Base-by-base conservation (phyloP, 2,113 vertebrate genomes). In the Tragelaphus imberbis region DNA sequence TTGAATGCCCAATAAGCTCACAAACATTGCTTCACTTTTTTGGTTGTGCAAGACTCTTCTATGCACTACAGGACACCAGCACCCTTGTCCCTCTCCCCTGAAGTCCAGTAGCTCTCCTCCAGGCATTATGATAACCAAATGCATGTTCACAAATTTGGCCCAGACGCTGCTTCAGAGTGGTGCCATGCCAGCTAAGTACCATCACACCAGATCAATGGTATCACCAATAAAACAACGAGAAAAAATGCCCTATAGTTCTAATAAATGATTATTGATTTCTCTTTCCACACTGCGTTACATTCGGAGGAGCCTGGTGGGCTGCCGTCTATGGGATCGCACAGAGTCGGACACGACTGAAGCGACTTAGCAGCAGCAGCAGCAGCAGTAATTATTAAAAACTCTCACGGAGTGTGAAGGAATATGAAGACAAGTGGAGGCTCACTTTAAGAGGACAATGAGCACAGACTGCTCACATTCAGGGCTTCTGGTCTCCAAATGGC, bases 361-460 rank as follows among this genome's bases (percentile, higher is more conserved):
- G 44, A 44, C 44, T 44, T 44, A 44, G 44, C 44, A 44, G 44
- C 44, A 44, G 44, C 44, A 44, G 44, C 44, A 44, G 5, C 44
- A 44, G 44, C 44, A 44, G 1, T 44, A 13, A n/a, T 0, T 44
- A 25, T 16, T 47, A 19, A 71, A 49, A 75, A n/a, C 33, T 44
- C 8, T 19, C 5, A 51, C 28, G 51, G 44, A 40, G 2, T 11
- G 5, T 3, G 51, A 17, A 36, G 30, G 47, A 12, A 4, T 44
- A 77, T 2, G 15, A 13, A 68, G 85, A 77, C 12, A 15, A 55
- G 11, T 0, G 36, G 5, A 14, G 27, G 2, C 21, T 6, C 3
- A 2, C 7, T 25, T 16, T 12, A 33, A 7, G 28, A 4, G 33
- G 40, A 55, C 0, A 3, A 19, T 13, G 10, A 51, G 63, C 9